phyloP scores from a whole-genome alignment of 2,113 vertebrate species.

The Leucopsar rothschildi region DNA sequence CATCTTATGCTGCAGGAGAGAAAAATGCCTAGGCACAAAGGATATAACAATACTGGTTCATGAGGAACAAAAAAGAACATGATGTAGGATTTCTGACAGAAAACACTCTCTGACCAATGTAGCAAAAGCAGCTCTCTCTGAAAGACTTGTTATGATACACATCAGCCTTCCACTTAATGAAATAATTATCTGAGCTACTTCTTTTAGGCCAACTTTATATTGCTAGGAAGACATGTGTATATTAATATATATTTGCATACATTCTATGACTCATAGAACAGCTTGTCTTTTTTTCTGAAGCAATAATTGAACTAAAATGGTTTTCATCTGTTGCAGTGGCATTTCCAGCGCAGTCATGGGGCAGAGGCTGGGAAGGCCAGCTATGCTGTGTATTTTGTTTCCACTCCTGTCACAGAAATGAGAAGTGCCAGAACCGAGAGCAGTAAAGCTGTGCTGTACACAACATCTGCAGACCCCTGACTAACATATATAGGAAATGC shows the following conservation, averaged over 20 bases:
- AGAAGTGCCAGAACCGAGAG: neutral
- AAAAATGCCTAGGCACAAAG: neutral
- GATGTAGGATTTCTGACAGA: neutral
- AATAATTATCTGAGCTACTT: neutral
- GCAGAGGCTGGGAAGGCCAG: neutral
- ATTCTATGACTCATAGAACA: neutral
- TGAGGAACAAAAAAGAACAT: neutral
- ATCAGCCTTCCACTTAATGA: neutral
- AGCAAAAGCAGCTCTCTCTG: neutral
- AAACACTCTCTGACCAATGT: neutral
- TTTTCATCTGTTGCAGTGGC: neutral
- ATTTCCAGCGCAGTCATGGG: neutral
- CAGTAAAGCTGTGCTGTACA: neutral
- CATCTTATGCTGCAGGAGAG: neutral
- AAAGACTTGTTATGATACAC: neutral
- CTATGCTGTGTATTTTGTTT: neutral
- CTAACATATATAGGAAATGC: accelerated
- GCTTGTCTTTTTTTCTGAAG: neutral
- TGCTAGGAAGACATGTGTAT: neutral
- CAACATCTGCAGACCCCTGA: neutral
- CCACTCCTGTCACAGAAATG: neutral
- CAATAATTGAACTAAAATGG: neutral
- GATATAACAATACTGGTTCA: neutral
- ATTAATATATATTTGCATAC: neutral
- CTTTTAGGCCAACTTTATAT: neutral